Percentiles rank a stretch among this genome's conserved stretches.
Evolutionary conservation across 2,888 invertebrate genomes (phyloP).

Genomic region (Oscheius sp.): DNA sequence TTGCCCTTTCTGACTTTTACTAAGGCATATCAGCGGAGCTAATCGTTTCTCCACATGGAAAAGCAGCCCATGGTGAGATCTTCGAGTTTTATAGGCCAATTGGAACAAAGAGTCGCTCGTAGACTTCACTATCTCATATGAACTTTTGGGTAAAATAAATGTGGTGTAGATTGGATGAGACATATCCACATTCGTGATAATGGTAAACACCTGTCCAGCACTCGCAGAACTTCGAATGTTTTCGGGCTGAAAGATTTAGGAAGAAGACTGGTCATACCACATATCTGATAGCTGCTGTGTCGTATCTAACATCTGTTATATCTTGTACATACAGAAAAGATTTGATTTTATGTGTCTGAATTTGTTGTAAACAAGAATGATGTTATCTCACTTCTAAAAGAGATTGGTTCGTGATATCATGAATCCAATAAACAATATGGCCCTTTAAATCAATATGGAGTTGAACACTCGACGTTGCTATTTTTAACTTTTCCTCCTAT

Average conservation of each 20-base stretch:
- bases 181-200: conserved; percentile 36
- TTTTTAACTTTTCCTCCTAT: conserved; percentile 28
- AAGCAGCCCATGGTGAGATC: conserved; percentile 55
- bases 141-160: conserved; percentile 15
- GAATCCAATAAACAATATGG: conserved; percentile 58
- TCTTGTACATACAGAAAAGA: conserved; percentile 42
- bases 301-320: conserved; percentile 46
- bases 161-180: conserved; percentile 16
- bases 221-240: background rate
- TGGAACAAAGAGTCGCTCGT: conserved; percentile 38
- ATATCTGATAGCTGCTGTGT: conserved; percentile 25
- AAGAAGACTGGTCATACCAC: conserved; percentile 5
- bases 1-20: background rate
- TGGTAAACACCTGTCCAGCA: conserved; percentile 35
- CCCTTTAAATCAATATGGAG: conserved; percentile 51
- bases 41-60: conserved; percentile 54
- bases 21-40: conserved; percentile 48
- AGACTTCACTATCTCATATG: background rate
- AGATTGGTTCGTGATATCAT: conserved; percentile 19
- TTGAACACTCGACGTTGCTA: conserved; percentile 24
- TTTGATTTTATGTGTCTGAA: conserved; percentile 21
- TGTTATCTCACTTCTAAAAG: conserved; percentile 16
- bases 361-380: background rate
- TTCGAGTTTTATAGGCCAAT: conserved; percentile 38
- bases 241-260: conserved; percentile 12